Conservation (phyloP, 2,888 invertebrate genomes). For the Ametastegia equiseti region DNA sequence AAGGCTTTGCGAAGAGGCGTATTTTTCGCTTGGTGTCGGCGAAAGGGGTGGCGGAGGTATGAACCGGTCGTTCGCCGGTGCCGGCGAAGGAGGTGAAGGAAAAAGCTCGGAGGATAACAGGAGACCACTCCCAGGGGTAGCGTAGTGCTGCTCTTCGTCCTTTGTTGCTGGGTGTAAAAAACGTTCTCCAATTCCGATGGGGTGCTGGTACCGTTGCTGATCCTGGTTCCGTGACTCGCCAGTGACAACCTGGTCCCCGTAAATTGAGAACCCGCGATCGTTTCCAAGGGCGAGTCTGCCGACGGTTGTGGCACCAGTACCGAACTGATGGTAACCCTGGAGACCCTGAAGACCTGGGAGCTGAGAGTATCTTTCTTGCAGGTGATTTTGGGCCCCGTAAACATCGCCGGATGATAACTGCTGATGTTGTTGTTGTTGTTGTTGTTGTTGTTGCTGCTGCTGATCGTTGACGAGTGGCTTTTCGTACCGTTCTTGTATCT, state of each 20-base stretch:
- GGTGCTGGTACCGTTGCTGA: conserved; percentile 50
- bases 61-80: conserved; percentile 78
- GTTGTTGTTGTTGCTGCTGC: conserved; percentile 48
- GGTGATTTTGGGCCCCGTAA: conserved; percentile 1
- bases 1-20: conserved; percentile 71
- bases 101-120: conserved; percentile 78
- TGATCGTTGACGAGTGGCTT: conserved; percentile 58
- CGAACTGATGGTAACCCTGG: conserved; percentile 63
- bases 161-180: conserved; percentile 51
- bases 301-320: conserved; percentile 50
- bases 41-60: conserved; percentile 83
- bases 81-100: conserved; percentile 79
- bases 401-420: conserved; percentile 45
- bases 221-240: conserved; percentile 52
- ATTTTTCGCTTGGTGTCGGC: conserved; percentile 74
- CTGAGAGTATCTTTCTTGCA: conserved; percentile 15
- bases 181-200: conserved; percentile 53
- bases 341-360: conserved; percentile 52
- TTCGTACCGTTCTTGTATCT: conserved; percentile 61
- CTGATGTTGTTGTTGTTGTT: conserved; percentile 48
- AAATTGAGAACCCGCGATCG: conserved; percentile 61
- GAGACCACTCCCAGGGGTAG: conserved; percentile 47
- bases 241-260: conserved; percentile 59
- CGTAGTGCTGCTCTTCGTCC: conserved; percentile 52
- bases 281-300: conserved; percentile 55